Conservation (phyloP, 2,888 invertebrate genomes). For the Magallana nippona region DNA sequence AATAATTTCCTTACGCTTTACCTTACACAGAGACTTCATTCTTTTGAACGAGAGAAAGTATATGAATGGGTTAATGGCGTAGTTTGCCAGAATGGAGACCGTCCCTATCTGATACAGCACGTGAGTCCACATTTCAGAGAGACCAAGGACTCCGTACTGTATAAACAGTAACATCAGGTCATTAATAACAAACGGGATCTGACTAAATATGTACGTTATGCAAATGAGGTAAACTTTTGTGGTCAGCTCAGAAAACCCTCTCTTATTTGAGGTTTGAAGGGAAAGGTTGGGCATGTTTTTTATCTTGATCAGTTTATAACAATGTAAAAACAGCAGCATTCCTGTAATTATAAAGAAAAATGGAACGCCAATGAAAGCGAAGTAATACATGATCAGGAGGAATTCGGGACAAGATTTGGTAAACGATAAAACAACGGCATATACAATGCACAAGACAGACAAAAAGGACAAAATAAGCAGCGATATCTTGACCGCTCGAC, state of each 20-base stretch:
- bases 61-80: not conserved
- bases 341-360: not conserved
- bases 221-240: conserved; percentile 17
- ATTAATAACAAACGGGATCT: not conserved
- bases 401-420: not conserved
- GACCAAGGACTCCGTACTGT: not conserved
- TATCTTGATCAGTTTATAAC: not conserved
- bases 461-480: not conserved
- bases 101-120: not conserved
- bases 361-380: not conserved
- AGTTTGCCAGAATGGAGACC: not conserved
- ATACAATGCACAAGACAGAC: not conserved
- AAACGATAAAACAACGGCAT: not conserved
- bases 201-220: not conserved
- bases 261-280: not conserved
- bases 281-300: not conserved
- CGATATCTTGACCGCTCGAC: not conserved
- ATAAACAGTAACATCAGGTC: not conserved
- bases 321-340: conserved; percentile 7
- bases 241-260: not conserved
- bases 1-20: no score
- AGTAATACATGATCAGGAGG: not conserved
- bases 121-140: not conserved
- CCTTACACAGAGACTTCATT: not conserved
- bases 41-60: not conserved